phyloP scores from a whole-genome alignment of 2,797 vertebrate genomes.

The Galagoides demidoff region DNA sequence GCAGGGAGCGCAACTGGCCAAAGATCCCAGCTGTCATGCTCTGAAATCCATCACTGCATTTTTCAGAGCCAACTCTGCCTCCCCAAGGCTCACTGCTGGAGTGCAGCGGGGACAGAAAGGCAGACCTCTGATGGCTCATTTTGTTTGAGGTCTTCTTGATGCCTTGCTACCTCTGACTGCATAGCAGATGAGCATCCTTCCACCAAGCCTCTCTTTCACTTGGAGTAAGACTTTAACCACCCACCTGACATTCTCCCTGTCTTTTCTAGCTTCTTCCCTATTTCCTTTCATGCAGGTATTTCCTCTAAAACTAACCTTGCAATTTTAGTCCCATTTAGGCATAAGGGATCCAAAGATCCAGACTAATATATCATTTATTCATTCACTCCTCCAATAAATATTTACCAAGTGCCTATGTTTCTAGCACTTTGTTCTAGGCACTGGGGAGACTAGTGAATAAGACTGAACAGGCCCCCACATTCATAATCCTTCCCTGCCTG shows the following conservation, averaged over 20 bases:
- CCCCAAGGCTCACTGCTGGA: accelerated
- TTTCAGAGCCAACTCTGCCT: background rate
- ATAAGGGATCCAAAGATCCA: background rate
- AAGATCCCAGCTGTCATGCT: background rate
- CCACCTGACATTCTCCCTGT: background rate
- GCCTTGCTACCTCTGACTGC: background rate
- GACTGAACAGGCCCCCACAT: background rate
- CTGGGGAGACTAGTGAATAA: background rate
- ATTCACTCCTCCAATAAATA: background rate
- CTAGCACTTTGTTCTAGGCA: background rate
- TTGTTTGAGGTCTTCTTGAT: background rate
- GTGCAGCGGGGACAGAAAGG: background rate
- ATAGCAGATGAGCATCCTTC: background rate
- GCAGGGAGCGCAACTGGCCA: background rate
- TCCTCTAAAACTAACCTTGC: background rate
- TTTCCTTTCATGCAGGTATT: background rate
- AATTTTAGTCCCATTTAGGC: background rate
- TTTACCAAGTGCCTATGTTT: background rate
- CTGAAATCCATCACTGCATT: background rate
- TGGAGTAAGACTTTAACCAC: background rate
- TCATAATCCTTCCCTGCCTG: no score
- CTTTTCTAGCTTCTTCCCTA: background rate
- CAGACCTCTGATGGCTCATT: background rate
- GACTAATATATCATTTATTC: background rate
- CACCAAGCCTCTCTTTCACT: background rate